phyloP scores from a whole-genome alignment of 2,113 vertebrate genomes.

The Apodemus sylvaticus region DNA sequence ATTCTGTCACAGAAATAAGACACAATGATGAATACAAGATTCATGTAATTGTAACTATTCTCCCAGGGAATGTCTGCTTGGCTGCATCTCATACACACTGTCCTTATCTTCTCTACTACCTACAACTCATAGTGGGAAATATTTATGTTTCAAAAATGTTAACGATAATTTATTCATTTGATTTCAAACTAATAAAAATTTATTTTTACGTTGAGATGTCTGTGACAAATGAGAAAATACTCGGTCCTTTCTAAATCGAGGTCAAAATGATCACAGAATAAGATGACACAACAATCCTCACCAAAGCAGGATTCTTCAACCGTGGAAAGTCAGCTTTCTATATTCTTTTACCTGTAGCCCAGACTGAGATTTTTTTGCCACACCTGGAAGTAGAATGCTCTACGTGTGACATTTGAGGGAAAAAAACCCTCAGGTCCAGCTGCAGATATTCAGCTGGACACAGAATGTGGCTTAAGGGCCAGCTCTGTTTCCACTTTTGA shows the following conservation, averaged over 20 bases:
- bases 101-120: neutral
- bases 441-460: neutral
- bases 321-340: neutral
- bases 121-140: neutral
- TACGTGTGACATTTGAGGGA: neutral
- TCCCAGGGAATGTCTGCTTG: neutral
- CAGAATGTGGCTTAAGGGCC: neutral
- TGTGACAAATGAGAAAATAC: neutral
- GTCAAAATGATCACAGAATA: neutral
- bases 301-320: neutral
- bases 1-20: constrained; percentile 22
- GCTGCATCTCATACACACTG: neutral
- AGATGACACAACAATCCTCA: neutral
- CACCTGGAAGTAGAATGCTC: neutral
- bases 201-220: neutral
- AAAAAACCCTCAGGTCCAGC: neutral
- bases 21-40: neutral
- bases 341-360: neutral
- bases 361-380: neutral
- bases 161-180: neutral
- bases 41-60: neutral
- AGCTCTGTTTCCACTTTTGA: neutral
- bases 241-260: neutral
- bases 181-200: neutral
- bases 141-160: neutral